Base-by-base conservation (phyloP, 2,888 invertebrate species). In the Conistra vaccinii region DNA sequence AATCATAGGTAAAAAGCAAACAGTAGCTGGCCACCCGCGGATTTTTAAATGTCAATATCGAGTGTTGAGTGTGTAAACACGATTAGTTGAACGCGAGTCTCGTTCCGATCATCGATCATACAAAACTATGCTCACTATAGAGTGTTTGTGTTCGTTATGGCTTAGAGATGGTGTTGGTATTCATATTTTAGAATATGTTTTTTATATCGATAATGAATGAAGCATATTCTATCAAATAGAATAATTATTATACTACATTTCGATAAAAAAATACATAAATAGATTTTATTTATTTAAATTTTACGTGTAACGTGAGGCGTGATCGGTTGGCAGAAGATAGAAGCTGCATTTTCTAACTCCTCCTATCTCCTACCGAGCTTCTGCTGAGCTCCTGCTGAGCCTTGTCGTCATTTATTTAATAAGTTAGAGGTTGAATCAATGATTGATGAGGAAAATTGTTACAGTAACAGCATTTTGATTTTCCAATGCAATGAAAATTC, bases 21-120 rank as follows among this genome's bases (percentile, higher is more conserved):
- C 95, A 95, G 95, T 95, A 95, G 95, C 95, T 84, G 94, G 91
- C 94, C 95, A 95, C 95, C 95, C 94, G 95, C 90, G 89, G 91
- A 90, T 91, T 92, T 87, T 90, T 91, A 91, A 93, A 92, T 90
- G 92, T 92, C 91, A 90, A 89, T 90, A 89, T 91, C 89, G 87
- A 94, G 94, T 95, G 95, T 93, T 93, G 92, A 91, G 91, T 92
- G 86, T 90, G 93, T 93, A 93, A 95, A 95, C 92, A 95, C 93
- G 94, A 95, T 95, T 95, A 95, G 92, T 90, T 89, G 89, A 90
- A 91, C 89, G 87, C 85, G 86, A 86, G 89, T 83, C 89, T 88
- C 91, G 91, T 90, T 90, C 87, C 90, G 92, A 92, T 92, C 93
- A 94, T 93, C 93, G 93, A 94, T 95, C 94, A 93, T 89, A 92